A percentile compares a stretch with the other conserved stretches of the same genome.
Evolutionary conservation across 2,797 vertebrate species (phyloP).

Genomic region (Rhinatrema bivittatum): DNA sequence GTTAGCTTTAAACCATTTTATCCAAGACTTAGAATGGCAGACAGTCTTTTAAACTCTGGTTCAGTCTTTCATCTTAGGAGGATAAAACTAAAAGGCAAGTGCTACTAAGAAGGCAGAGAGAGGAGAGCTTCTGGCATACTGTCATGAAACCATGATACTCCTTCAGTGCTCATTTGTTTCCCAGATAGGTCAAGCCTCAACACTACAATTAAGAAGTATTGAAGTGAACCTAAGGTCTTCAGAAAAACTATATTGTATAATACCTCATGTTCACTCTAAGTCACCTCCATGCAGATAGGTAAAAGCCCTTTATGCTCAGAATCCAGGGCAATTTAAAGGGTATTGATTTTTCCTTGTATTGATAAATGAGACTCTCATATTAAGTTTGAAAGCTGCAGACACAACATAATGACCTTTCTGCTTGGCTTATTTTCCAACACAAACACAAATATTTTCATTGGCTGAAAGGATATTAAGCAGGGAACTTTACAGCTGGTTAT

Average conservation of each 20-base stretch:
- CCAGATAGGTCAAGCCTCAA: neutral
- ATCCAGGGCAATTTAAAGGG: constrained; percentile 39
- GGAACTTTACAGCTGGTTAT: constrained; percentile 32
- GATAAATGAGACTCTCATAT: constrained; percentile 47
- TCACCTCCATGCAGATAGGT: constrained; percentile 8
- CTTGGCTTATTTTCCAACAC: constrained; percentile 36
- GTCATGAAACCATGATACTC: neutral
- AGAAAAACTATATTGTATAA: constrained; percentile 25
- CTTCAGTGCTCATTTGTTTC: constrained; percentile 8
- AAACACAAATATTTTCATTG: constrained; percentile 46
- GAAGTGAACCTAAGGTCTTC: constrained; percentile 18
- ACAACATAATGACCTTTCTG: constrained; percentile 45
- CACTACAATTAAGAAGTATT: constrained; percentile 13
- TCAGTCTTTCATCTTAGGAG: constrained; percentile 5
- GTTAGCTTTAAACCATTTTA: no score
- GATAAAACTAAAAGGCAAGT: no score
- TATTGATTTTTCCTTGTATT: constrained; percentile 54
- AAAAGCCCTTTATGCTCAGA: constrained; percentile 37
- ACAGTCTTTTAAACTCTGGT: no score
- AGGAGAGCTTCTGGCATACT: constrained; percentile 6
- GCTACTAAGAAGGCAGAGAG: neutral
- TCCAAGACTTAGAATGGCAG: no score
- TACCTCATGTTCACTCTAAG: constrained; percentile 24
- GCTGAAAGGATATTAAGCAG: constrained; percentile 41
- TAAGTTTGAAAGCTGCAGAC: constrained; percentile 38